Percentiles rank a stretch among this genome's conserved stretches.
These are phyloP conservation scores for Dicycla oo DNA, from an alignment of 2,888 invertebrate species.

Conservation along the genomic window DNA sequence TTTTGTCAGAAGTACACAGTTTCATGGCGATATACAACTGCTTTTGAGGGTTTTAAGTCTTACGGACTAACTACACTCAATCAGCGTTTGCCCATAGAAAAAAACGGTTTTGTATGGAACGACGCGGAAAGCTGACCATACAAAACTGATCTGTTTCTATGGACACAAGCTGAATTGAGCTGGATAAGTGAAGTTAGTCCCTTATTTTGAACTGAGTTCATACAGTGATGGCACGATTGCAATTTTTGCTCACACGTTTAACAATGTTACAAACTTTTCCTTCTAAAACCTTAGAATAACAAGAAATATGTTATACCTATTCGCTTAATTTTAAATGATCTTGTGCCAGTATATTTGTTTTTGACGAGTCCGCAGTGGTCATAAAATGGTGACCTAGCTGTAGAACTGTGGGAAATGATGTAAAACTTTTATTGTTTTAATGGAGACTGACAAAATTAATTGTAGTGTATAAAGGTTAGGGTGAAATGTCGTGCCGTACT, in stretches of 20 bases:
- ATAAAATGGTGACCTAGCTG: background rate
- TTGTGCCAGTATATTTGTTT: background rate
- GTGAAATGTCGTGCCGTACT: conserved; percentile 46
- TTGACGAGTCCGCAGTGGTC: conserved; percentile 3
- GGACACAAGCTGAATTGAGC: no score
- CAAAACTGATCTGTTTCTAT: no score
- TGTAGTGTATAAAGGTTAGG: conserved; percentile 14
- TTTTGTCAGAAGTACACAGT: no score
- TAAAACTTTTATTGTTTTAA: conserved; percentile 40
- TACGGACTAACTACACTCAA: no score
- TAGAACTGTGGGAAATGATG: conserved; percentile 1
- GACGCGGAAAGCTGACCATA: no score
- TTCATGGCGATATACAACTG: background rate
- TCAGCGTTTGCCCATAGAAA: no score
- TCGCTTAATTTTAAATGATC: background rate
- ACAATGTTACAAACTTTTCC: background rate
- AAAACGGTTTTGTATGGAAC: no score
- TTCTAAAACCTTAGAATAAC: background rate
- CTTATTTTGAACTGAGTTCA: no score
- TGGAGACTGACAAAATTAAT: conserved; percentile 4
- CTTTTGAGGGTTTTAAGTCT: background rate
- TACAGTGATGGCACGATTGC: background rate
- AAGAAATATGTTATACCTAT: background rate
- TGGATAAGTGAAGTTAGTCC: no score
- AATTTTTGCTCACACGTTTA: background rate